Evolutionary conservation across 2,113 vertebrate species (phyloP).

Genomic region (Apus apus): DNA sequence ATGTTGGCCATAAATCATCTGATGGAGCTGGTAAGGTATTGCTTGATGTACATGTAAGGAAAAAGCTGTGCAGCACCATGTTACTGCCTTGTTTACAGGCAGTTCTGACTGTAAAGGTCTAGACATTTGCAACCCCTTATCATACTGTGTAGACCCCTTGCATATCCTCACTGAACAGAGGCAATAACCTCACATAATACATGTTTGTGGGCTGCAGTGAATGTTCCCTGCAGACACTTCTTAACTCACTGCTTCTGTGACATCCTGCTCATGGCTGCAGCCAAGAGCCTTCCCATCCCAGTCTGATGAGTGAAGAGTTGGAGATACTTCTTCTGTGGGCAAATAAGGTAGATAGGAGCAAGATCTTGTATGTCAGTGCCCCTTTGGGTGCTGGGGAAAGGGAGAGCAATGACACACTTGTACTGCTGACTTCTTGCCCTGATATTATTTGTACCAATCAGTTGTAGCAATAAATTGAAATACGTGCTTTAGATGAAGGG

Average conservation of each 20-base stretch:
- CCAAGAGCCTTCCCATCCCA: neutral
- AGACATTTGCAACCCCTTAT: rapidly evolving
- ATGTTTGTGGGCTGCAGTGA: rapidly evolving
- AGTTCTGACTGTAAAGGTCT: neutral
- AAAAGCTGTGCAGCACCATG: neutral
- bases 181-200: neutral
- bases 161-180: neutral
- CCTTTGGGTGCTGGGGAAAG: neutral
- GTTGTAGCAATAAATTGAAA: neutral
- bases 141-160: rapidly evolving
- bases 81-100: rapidly evolving
- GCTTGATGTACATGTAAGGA: neutral
- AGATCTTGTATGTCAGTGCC: rapidly evolving
- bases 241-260: neutral
- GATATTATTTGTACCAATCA: neutral
- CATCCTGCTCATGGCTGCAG: neutral
- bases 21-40: conserved; percentile 85
- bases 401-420: rapidly evolving
- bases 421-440: neutral
- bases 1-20: conserved; percentile 90
- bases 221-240: neutral
- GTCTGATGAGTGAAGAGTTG: neutral
- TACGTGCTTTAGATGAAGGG: neutral
- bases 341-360: neutral
- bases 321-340: neutral